Base-by-base conservation (phyloP, 2,888 invertebrate genomes). In the Lasioglossum calceatum region DNA sequence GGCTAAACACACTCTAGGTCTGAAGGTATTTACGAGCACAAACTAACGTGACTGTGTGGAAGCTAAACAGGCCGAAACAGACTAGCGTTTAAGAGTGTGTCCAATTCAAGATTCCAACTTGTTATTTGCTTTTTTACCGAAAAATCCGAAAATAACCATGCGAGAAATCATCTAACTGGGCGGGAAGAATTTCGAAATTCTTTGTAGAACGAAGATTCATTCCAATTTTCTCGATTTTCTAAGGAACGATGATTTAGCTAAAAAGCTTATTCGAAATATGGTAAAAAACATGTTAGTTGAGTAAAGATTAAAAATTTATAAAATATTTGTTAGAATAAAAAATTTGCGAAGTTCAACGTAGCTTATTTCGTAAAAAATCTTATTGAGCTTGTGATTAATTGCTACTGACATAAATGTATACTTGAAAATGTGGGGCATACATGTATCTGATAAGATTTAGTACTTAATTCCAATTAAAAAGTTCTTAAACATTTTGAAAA, bases 11-110 rank as follows among this genome's bases (percentile, higher is more conserved):
- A 90, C 89, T 87, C 75, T 54, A 27, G 39, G 64, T 23, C 19
- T 39, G 42, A 14, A 67, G 78, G 75, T 72, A 80, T 80, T 82
- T 81, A 83, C n/a, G 75, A 79, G 76, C 86, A 89, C 87, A 89
- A 89, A 91, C 89, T 82, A 84, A 75, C 87, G 84, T 88, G 87
- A 89, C 91, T 91, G 90, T 91, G 91, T 90, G 85, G 86, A 79
- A 77, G 73, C 81, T 84, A 83, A 86, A 77, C 77, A 79, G 84
- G 64, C 78, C 80, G 72, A 89, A 88, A 87, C 79, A 71, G 77
- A 58, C 76, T 76, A 50, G 54, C 14, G n/a, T 27, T 42, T 8
- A 54, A 8, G 14, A n/a, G 79, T 84, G 87, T 79, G 36, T 80
- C 84, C 54, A 82, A 87, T 87, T 70, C 61, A 36, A 64, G 77